These are phyloP conservation scores for Tetramorium simillimum DNA, from an alignment of 1,140 invertebrate genomes.

Conservation along the genomic window DNA sequence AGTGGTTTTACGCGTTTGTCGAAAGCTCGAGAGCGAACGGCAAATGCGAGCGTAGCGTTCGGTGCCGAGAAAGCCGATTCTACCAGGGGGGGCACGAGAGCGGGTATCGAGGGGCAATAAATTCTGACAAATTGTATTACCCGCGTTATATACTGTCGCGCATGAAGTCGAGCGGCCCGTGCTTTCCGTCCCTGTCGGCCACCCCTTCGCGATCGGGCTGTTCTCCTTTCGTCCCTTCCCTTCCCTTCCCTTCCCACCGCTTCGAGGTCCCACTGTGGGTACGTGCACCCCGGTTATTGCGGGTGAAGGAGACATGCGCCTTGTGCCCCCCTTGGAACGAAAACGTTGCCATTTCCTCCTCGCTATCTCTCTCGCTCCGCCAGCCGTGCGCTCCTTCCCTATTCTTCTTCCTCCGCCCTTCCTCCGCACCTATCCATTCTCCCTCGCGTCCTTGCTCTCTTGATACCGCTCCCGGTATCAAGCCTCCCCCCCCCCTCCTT, in stretches of 20 bases:
- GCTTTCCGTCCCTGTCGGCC: conserved; percentile 40
- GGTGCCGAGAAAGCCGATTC: conserved; percentile 75
- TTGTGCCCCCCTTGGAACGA: conserved; percentile 41
- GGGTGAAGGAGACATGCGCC: conserved; percentile 59
- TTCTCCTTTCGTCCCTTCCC: not conserved
- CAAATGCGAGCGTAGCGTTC: conserved; percentile 54
- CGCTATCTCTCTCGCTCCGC: not conserved
- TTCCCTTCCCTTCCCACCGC: not conserved
- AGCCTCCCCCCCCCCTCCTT: conserved; percentile 38
- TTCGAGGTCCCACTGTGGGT: conserved; percentile 53
- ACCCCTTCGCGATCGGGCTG: conserved; percentile 9
- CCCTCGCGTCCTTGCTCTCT: not conserved
- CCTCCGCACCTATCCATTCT: not conserved
- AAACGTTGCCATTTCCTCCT: conserved; percentile 65
- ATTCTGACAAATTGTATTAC: conserved; percentile 81
- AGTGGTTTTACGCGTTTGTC: conserved; percentile 59
- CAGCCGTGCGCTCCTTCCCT: not conserved
- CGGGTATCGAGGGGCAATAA: conserved; percentile 77
- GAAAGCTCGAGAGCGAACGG: conserved; percentile 65
- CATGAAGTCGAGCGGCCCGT: conserved; percentile 77
- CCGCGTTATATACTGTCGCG: conserved; percentile 78
- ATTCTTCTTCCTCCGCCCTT: not conserved
- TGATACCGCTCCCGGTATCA: conserved; percentile 36
- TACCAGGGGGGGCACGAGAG: conserved; percentile 44
- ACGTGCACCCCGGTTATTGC: conserved; percentile 65